Evolutionary conservation across 2,113 vertebrate genomes (phyloP), one percentile per base, ranked within the genome.

Genomic region (Oreochromis aureus): DNA sequence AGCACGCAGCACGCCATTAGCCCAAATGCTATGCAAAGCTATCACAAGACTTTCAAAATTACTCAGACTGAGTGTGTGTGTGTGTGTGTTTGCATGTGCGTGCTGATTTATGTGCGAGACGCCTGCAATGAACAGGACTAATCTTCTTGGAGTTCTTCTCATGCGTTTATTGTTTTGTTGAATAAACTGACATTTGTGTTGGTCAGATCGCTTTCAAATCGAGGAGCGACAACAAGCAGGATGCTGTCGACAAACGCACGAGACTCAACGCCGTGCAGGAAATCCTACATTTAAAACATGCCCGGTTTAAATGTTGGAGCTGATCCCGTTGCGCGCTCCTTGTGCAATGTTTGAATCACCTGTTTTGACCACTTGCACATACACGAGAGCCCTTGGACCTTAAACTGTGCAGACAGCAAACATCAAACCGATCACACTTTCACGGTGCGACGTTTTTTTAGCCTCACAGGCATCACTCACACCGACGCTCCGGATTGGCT

Each of bases 1-100:
- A 95, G 95, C 91, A 88, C 91, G 22, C 83, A 78, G 85, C 87
- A 91, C 76, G 54, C 94, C 94, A 96, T 96, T 96, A 96, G 94
- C 90, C 88, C 91, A 86, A 95, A 93, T 91, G 84, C 94, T 91
- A 90, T 83, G 89, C 94, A 89, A 91, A 91, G 90, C 95, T 91
- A 95, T 91, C 93, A 93, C 91, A 92, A 91, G 91, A 87, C 93
- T 91, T 93, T 90, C 76, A 87, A 90, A 96, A 94, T 93, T 83
- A 94, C 87, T 90, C 86, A 8, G n/a, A 53, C 27, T 78, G 55
- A 24, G 85, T 27, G 56, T 48, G 36, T 59, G 58, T 39, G 56
- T 56, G 27, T 34, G 15, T 81, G 36, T 51, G 24, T 22, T 8
- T 34, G 19, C 54, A 69, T 76, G 48, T 73, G 59, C 59, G 19